phyloP scores from a whole-genome alignment of 2,888 invertebrate genomes.

The Macrosoma leucophasiata region DNA sequence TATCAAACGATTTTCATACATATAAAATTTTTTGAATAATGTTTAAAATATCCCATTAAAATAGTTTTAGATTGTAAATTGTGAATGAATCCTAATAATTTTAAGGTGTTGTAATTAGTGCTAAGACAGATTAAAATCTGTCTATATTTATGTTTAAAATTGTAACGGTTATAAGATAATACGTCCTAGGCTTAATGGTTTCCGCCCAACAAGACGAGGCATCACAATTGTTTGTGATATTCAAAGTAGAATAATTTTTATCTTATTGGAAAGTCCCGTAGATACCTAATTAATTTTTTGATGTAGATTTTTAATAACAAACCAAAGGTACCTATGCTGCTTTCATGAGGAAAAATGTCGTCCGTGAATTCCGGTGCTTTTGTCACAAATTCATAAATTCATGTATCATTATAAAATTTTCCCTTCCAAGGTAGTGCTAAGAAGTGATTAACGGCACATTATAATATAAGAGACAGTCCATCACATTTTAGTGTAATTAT shows the following conservation, averaged over 20 bases:
- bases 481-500: constrained; percentile 46
- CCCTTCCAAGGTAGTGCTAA: constrained; percentile 24
- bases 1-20: neutral
- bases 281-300: too few species aligned
- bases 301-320: constrained; percentile 29
- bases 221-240: constrained; percentile 23
- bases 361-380: constrained; percentile 22
- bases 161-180: constrained; percentile 12
- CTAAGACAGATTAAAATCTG: constrained; percentile 9
- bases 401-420: constrained; percentile 18
- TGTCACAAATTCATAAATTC: constrained; percentile 35
- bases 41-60: neutral
- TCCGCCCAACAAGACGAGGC: constrained; percentile 22
- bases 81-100: constrained; percentile 66
- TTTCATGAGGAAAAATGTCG: constrained; percentile 10
- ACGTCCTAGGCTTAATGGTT: constrained; percentile 9
- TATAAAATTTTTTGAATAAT: constrained; percentile 1
- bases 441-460: constrained; percentile 40
- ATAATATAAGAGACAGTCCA: constrained; percentile 43
- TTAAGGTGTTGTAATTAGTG: constrained; percentile 49
- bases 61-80: constrained; percentile 39
- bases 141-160: constrained; percentile 20
- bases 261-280: too few species aligned
- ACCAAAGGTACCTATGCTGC: constrained; percentile 39
- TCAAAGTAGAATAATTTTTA: too few species aligned